Evolutionary conservation across 2,113 vertebrate genomes (phyloP).

Genomic region (Hyaena hyaena): DNA sequence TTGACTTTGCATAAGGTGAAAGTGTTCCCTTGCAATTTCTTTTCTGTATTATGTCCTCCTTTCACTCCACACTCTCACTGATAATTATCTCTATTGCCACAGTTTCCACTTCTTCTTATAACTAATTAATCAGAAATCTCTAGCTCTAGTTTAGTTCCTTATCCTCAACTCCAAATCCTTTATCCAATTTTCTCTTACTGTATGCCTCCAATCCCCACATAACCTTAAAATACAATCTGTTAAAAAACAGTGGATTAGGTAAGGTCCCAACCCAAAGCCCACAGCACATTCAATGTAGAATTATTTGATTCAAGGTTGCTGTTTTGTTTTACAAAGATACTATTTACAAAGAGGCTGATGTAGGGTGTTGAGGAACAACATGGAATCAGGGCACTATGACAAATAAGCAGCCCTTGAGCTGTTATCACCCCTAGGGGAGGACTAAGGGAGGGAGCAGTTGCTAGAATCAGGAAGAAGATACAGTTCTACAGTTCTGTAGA

Average conservation of each 20-base stretch:
- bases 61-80: background rate
- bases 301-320: background rate
- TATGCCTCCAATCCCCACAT: background rate
- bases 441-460: background rate
- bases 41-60: background rate
- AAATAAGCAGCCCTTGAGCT: background rate
- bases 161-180: background rate
- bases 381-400: background rate
- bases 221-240: background rate
- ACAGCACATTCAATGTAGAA: background rate
- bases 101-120: background rate
- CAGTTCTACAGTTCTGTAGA: background rate
- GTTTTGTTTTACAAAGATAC: background rate
- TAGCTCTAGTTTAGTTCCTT: background rate
- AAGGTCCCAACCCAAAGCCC: background rate
- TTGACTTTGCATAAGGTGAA: background rate
- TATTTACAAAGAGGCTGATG: background rate
- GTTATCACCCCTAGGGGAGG: background rate
- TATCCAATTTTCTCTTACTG: background rate
- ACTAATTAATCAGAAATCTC: background rate
- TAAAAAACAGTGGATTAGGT: background rate
- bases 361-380: background rate
- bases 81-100: background rate
- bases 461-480: constrained; percentile 11
- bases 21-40: background rate